A percentile compares a stretch with the other conserved stretches of the same genome.
These are phyloP conservation scores for Pagrus major DNA, from an alignment of 2,113 vertebrate genomes.

Conservation along the genomic window DNA sequence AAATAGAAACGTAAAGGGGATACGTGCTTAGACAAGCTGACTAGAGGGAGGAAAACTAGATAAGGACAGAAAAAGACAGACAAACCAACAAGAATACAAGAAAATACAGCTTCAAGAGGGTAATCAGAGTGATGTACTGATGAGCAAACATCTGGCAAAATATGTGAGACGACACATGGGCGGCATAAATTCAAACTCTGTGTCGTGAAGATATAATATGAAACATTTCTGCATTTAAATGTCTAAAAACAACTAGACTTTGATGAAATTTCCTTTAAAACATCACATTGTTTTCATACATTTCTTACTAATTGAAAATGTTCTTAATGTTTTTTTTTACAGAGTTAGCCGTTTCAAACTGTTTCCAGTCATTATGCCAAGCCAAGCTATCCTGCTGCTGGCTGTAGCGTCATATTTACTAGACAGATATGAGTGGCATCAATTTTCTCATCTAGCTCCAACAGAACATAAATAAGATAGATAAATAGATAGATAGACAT, in stretches of 20 bases:
- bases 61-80: neutral
- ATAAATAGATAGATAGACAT: too few relatives aligned
- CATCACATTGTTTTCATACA: neutral
- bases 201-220: too few relatives aligned
- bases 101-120: neutral
- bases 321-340: too few relatives aligned
- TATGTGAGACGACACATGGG: neutral
- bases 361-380: neutral
- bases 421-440: neutral
- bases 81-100: neutral
- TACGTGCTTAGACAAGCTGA: neutral
- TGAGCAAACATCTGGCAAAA: neutral
- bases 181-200: too few relatives aligned
- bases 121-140: neutral
- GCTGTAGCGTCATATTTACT: neutral
- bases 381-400: neutral
- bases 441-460: neutral
- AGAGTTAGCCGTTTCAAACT: neutral
- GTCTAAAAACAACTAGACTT: too few relatives aligned
- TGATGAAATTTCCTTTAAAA: neutral
- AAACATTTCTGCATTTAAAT: too few relatives aligned
- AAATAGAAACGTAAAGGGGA: neutral
- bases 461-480: too few relatives aligned
- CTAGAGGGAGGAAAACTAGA: neutral
- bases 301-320: too few relatives aligned